Evolutionary conservation across 2,888 invertebrate species (phyloP).

Genomic region (Beris chalybata): DNA sequence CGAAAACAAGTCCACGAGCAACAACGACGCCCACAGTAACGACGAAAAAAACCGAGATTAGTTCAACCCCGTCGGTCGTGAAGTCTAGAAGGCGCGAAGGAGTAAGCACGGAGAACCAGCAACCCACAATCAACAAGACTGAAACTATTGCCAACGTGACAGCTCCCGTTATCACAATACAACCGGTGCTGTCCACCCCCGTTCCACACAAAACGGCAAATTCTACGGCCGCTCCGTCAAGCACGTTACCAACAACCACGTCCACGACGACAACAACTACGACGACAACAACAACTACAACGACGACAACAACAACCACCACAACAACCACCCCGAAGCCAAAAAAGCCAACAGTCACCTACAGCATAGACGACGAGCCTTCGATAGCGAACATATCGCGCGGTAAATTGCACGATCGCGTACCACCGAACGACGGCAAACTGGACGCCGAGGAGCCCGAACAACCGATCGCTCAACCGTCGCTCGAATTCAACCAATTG

Average conservation of each 20-base stretch:
- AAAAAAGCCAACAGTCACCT: slow-evolving; percentile 60
- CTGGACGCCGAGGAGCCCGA: slow-evolving; percentile 31
- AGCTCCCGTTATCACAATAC: not conserved
- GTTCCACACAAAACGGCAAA: not conserved
- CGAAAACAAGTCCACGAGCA: not conserved
- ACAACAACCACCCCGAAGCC: slow-evolving; percentile 53
- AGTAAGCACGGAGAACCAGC: not conserved
- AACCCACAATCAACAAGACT: not conserved
- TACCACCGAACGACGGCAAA: not conserved
- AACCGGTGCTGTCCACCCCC: slow-evolving; percentile 2
- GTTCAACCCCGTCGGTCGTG: not conserved
- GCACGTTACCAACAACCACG: not conserved
- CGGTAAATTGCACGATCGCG: slow-evolving; percentile 11
- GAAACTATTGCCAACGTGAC: not conserved
- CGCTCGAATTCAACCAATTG: slow-evolving; percentile 45
- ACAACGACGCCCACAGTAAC: not conserved
- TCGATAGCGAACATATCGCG: slow-evolving; percentile 15
- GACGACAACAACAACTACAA: slow-evolving; percentile 44
- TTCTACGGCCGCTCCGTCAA: slow-evolving; percentile 1
- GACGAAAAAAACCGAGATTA: not conserved
- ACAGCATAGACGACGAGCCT: slow-evolving; percentile 54
- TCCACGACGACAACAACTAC: slow-evolving; percentile 40
- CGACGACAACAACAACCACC: slow-evolving; percentile 47
- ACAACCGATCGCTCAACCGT: slow-evolving; percentile 47
- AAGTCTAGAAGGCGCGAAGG: not conserved